phyloP scores from a whole-genome alignment of 2,797 vertebrate species.

The Pelobates cultripes region DNA sequence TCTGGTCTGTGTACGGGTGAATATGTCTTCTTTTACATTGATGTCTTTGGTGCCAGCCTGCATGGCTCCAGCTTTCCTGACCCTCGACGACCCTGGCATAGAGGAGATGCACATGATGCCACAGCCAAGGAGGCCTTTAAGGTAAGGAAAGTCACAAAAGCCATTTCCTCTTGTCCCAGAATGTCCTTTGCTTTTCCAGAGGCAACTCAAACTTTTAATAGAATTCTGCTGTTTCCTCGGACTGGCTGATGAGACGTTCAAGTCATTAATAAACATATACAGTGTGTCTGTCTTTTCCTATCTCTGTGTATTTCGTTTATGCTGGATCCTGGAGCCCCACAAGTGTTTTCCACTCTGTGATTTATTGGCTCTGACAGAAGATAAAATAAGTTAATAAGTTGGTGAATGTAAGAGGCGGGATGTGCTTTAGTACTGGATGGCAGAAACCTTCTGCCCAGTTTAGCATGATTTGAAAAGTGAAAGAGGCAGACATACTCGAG shows the following conservation, averaged over 20 bases:
- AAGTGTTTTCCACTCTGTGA: not conserved
- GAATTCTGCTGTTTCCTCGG: not conserved
- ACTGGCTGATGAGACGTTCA: not conserved
- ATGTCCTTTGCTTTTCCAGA: no score
- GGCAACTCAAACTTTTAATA: no score
- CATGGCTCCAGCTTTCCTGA: constrained; percentile 54
- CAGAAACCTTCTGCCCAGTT: not conserved
- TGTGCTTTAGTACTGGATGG: not conserved
- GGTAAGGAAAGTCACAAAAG: constrained; percentile 62
- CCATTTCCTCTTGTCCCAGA: not conserved
- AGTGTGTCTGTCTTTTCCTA: not conserved
- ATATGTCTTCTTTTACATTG: constrained; percentile 88
- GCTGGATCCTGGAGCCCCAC: not conserved
- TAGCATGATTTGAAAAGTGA: not conserved
- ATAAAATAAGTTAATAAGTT: not conserved
- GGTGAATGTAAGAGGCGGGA: not conserved
- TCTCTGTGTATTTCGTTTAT: not conserved
- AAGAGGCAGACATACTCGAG: not conserved
- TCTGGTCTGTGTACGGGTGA: constrained; percentile 75
- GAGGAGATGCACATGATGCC: constrained; percentile 75
- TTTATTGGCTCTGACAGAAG: constrained; percentile 11
- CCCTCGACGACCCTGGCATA: constrained; percentile 76
- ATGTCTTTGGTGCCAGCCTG: constrained; percentile 82
- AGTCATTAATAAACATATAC: not conserved
- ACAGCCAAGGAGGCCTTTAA: constrained; percentile 76